Percentiles rank a stretch among this genome's conserved stretches.
Conservation (phyloP, 2,888 invertebrate genomes). For the Agrenia bidenticulata region DNA sequence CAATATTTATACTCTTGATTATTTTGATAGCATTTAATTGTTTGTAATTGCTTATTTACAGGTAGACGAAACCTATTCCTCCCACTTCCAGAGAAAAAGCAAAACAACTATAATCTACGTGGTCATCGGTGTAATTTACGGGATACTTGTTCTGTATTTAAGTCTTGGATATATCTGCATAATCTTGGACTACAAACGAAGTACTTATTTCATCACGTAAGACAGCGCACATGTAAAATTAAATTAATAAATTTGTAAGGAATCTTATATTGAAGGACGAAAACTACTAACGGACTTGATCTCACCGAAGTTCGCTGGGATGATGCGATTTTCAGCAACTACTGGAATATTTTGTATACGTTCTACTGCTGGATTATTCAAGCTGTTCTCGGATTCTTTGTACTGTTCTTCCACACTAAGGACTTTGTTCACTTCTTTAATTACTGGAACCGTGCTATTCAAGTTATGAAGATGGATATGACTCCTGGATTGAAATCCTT, state of each 20-base stretch:
- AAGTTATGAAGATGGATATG: conserved; percentile 30
- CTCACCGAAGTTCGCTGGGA: conserved; percentile 18
- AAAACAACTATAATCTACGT: neutral
- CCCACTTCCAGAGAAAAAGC: conserved; percentile 2
- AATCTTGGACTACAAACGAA: neutral
- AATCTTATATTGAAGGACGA: too few relatives aligned
- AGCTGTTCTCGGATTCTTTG: conserved; percentile 15
- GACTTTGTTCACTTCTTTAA: conserved; percentile 26
- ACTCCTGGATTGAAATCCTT: conserved; percentile 1
- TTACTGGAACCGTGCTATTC: conserved; percentile 35
- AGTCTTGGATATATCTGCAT: neutral
- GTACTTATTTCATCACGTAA: too few relatives aligned
- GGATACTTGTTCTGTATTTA: neutral
- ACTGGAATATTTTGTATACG: conserved; percentile 7
- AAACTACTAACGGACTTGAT: too few relatives aligned
- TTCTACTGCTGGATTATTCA: conserved; percentile 15
- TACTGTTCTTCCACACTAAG: conserved; percentile 10
- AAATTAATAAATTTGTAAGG: too few relatives aligned
- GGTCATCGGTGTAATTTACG: neutral
- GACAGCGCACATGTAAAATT: too few relatives aligned
- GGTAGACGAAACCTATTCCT: conserved; percentile 8
- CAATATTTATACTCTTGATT: neutral
- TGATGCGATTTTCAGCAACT: conserved; percentile 5
- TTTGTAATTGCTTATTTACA: neutral
- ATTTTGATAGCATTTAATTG: neutral